These are phyloP conservation scores for Tachyglossus aculeatus DNA, from an alignment of 2,797 vertebrate species.

Conservation along the genomic window DNA sequence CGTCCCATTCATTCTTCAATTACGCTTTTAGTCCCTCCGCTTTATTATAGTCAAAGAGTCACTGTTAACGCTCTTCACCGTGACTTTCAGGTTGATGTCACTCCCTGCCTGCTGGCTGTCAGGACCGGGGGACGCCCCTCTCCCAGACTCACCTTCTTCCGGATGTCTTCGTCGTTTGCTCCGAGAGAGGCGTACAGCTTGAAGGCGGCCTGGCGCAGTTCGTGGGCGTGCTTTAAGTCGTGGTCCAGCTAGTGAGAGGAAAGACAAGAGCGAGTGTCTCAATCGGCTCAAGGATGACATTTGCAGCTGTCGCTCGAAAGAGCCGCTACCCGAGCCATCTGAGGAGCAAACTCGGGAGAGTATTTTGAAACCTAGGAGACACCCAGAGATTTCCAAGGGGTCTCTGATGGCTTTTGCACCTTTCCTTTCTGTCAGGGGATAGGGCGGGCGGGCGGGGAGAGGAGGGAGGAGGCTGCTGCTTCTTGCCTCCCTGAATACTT, in stretches of 20 bases:
- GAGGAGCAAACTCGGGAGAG: too few species aligned
- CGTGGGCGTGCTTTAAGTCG: slow-evolving; percentile 97
- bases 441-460: too few species aligned
- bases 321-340: too few species aligned
- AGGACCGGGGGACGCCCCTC: slow-evolving; percentile 61
- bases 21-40: slow-evolving; percentile 68
- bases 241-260: slow-evolving; percentile 86
- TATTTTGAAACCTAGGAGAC: too few species aligned
- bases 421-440: too few species aligned
- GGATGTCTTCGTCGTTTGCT: slow-evolving; percentile 98
- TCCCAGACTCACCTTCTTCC: slow-evolving; percentile 89
- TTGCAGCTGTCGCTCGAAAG: too few species aligned
- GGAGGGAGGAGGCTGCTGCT: too few species aligned
- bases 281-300: too few species aligned
- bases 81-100: slow-evolving; percentile 53
- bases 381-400: too few species aligned
- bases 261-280: slow-evolving; percentile 1
- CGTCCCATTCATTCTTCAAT: slow-evolving; percentile 71
- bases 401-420: too few species aligned
- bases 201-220: slow-evolving; percentile 97
- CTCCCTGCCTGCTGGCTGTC: slow-evolving; percentile 47
- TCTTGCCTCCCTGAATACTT: too few species aligned
- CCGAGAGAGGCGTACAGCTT: slow-evolving; percentile 98
- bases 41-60: slow-evolving; percentile 70
- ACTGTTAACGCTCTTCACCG: slow-evolving; percentile 71